Percentiles rank a stretch among this genome's conserved stretches.
These are phyloP conservation scores for Dipodomys merriami DNA, from an alignment of 2,113 vertebrate species.

Conservation along the genomic window DNA sequence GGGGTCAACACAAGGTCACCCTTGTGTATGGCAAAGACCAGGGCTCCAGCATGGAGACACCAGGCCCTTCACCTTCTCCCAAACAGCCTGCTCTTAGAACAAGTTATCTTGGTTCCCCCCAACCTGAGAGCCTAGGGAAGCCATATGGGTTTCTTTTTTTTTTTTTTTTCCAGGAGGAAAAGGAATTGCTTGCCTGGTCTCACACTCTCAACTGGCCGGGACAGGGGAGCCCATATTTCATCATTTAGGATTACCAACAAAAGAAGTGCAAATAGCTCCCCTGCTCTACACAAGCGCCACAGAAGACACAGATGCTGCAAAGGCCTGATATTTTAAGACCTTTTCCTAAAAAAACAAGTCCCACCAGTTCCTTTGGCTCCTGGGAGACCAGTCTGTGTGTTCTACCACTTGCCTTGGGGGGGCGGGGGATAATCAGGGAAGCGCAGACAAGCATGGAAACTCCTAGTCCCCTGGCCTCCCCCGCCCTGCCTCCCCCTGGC, in stretches of 20 bases:
- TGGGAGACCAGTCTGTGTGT: accelerated
- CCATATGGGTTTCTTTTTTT: background rate
- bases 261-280: background rate
- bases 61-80: background rate
- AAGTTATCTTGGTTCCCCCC: background rate
- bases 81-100: background rate
- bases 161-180: background rate
- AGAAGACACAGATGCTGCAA: background rate
- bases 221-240: too few species aligned
- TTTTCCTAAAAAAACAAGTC: slow-evolving; percentile 25
- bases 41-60: too few species aligned
- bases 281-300: background rate
- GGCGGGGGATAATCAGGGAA: background rate
- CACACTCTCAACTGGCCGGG: accelerated
- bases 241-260: background rate
- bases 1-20: slow-evolving; percentile 38
- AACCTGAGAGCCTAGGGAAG: background rate
- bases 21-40: background rate
- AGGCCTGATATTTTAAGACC: slow-evolving; percentile 30
- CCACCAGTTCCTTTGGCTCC: slow-evolving; percentile 35
- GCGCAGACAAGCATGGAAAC: background rate
- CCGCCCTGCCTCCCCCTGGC: too few species aligned
- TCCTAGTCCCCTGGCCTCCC: too few species aligned
- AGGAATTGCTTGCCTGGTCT: background rate
- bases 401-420: background rate